Evolutionary conservation across 2,888 invertebrate species (phyloP).

Genomic region (Tipula lateralis): DNA sequence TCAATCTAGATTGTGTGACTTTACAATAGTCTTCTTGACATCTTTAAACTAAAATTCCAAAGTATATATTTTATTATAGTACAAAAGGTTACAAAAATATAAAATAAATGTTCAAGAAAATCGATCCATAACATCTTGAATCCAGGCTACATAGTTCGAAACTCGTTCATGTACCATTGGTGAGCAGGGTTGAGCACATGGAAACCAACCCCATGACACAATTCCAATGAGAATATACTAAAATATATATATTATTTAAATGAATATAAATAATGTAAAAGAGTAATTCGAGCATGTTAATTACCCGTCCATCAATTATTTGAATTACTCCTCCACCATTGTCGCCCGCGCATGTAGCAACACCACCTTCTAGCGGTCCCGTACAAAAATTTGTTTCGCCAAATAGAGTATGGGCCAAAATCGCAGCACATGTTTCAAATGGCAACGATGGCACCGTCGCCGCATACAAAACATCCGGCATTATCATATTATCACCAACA

Average conservation of each 20-base stretch:
- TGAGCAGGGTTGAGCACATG: background rate
- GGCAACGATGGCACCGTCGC: background rate
- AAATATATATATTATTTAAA: background rate
- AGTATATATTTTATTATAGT: no score
- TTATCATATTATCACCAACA: background rate
- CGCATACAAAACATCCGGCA: background rate
- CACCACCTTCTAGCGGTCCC: slow-evolving; percentile 26
- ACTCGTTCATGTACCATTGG: slow-evolving; percentile 26
- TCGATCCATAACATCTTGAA: background rate
- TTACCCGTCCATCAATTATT: background rate
- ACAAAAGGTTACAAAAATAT: no score
- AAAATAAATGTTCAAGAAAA: background rate
- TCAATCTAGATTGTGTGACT: no score
- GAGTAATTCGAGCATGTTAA: background rate
- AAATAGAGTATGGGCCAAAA: background rate
- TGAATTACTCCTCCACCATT: slow-evolving; percentile 21
- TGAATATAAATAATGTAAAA: background rate
- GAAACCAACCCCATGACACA: slow-evolving; percentile 28
- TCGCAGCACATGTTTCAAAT: background rate
- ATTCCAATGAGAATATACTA: slow-evolving; percentile 2
- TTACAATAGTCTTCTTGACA: no score
- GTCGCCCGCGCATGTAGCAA: background rate
- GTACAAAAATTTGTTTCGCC: slow-evolving; percentile 12
- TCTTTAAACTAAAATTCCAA: no score
- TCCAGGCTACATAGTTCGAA: slow-evolving; percentile 26